Base-by-base conservation (phyloP, 2,888 invertebrate species). In the Mythimna ferrago region DNA sequence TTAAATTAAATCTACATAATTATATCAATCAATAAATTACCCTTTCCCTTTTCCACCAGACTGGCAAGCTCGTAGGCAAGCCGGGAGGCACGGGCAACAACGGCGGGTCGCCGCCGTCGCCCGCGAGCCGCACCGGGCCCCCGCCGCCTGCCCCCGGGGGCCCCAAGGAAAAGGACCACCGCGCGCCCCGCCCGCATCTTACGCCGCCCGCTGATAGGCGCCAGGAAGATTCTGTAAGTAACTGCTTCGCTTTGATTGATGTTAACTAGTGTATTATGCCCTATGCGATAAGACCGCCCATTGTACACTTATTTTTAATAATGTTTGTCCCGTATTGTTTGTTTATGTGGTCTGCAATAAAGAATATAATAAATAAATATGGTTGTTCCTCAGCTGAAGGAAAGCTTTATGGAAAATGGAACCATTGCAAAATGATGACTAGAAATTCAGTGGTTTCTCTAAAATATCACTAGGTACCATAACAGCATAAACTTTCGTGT, bases 41-140 rank as follows among this genome's bases (percentile, higher is more conserved):
- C 19, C 51, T 9, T n/a, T 51, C 51, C 6, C 5, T 51, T 51
- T 51, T 9, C n/a, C n/a, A 53, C 11, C 90, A 97, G 92, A 93
- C 97, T 57, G 97, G 97, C 63, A 98, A 98, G 91, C 89, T 98
- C 72, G 97, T 98, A 86, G 74, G 74, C 54, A 97, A 98, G 88
- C 92, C 94, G 16, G 84, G 87, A 14, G 85, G 88, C 14, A 84
- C 88, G 21, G 92, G 84, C 86, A 92, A 89, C 84, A 93, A 88
- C 89, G 89, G 89, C 77, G 90, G 89, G 75, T 81, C 87, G 67
- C 83, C 87, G 71, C 89, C 87, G 2, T 73, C 82, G 70, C 75
- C 69, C 72, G 81, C 66, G 7, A 56, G 19, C 64, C 75, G 71
- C 48, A 57, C 63, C 7, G 82, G 54, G 7, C 71, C 75, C 19